Evolutionary conservation across 2,797 vertebrate species (phyloP).

Genomic region (Peromyscus nudipes): DNA sequence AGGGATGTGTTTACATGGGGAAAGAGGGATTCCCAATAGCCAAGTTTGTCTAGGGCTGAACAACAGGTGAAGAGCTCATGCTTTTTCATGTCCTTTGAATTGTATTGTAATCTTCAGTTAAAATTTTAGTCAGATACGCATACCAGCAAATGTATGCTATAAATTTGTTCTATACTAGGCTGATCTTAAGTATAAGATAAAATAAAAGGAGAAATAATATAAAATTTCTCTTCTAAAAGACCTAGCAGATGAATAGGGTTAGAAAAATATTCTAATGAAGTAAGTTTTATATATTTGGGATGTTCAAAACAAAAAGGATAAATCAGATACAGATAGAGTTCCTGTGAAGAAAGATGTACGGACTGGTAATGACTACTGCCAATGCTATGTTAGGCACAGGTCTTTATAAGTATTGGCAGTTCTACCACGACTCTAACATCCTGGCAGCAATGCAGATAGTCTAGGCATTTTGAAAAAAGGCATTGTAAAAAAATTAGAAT

Average conservation of each 20-base stretch:
- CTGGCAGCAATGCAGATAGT: not conserved
- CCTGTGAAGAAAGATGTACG: not conserved
- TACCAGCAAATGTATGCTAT: constrained; percentile 27
- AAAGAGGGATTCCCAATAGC: not conserved
- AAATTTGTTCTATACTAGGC: not conserved
- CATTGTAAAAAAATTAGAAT: not conserved
- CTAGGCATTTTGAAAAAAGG: not conserved
- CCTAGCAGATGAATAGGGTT: too few relatives aligned
- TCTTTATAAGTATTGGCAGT: not conserved
- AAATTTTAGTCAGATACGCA: not conserved
- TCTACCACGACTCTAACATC: too few relatives aligned
- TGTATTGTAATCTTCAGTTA: constrained; percentile 48
- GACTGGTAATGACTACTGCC: not conserved
- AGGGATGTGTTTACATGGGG: too few relatives aligned
- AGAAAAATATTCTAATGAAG: not conserved
- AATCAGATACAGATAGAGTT: not conserved
- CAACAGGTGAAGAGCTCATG: not conserved
- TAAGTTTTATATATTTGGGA: not conserved
- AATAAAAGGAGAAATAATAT: not conserved
- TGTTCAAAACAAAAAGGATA: not conserved
- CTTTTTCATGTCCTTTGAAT: not conserved
- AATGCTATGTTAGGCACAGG: not conserved
- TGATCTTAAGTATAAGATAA: not conserved
- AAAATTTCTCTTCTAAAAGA: too few relatives aligned
- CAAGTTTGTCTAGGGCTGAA: not conserved